Conservation (phyloP, 1,140 invertebrate species). For the Scaptodrosophila lebanonensis region DNA sequence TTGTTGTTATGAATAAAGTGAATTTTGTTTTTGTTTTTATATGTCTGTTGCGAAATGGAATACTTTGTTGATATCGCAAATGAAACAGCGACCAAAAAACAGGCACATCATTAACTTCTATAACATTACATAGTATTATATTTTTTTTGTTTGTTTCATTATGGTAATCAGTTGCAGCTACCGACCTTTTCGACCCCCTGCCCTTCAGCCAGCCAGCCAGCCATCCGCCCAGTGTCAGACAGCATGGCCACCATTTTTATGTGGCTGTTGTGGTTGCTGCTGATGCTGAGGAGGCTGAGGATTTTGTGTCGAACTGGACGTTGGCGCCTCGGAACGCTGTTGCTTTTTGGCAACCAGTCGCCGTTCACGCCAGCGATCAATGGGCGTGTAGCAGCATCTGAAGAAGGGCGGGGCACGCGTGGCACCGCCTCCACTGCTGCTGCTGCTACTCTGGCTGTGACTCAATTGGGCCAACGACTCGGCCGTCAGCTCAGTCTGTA, state of each 20-base stretch:
- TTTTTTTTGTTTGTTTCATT: slow-evolving; percentile 14
- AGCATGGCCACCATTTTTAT: slow-evolving; percentile 43
- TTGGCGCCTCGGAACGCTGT: neutral
- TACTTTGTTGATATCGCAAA: slow-evolving; percentile 77
- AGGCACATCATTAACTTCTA: too few species aligned
- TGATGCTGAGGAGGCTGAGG: too few species aligned
- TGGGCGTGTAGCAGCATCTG: slow-evolving; percentile 73
- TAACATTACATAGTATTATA: too few species aligned
- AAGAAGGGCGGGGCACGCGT: slow-evolving; percentile 58
- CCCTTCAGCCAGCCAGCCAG: too few species aligned
- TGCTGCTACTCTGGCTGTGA: slow-evolving; percentile 30
- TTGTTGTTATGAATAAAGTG: slow-evolving; percentile 33
- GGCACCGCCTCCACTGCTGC: slow-evolving; percentile 11
- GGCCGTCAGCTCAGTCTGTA: slow-evolving; percentile 67
- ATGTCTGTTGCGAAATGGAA: slow-evolving; percentile 55
- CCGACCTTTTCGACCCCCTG: too few species aligned
- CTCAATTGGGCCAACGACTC: slow-evolving; percentile 58
- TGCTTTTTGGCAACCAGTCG: slow-evolving; percentile 33
- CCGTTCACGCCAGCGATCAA: slow-evolving; percentile 72
- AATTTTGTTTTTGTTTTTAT: slow-evolving; percentile 5
- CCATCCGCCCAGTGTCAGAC: slow-evolving; percentile 62
- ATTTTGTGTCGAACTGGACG: too few species aligned
- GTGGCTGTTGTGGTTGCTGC: slow-evolving; percentile 29
- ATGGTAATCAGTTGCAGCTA: slow-evolving; percentile 31
- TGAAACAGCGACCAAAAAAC: slow-evolving; percentile 58